Evolutionary conservation across 2,113 vertebrate genomes (phyloP), one percentile per base, ranked within the genome.

Genomic region (Trochalopteron elliotii): DNA sequence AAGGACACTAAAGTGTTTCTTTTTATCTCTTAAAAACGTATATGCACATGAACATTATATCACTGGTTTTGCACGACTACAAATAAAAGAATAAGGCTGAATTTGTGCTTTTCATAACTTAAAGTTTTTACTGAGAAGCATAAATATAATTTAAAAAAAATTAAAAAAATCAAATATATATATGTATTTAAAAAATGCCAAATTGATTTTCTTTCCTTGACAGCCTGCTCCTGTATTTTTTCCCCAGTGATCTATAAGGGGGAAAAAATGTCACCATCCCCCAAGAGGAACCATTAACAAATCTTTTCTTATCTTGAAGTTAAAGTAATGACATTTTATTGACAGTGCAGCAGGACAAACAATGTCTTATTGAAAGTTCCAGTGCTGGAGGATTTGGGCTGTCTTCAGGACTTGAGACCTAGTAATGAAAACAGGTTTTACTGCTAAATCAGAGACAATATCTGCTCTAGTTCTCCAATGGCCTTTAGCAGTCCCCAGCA

Each of bases 261-360:
- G n/a, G 3, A 30, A 77, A 79, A 93, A 76, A 81, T 33, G 63
- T 70, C 82, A 91, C 78, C 50, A 88, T 71, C 24, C 74, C 89
- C 74, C 87, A 87, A 68, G 75, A 94, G 82, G 5, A 83, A 18
- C 75, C 79, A 91, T 90, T 95, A 94, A 92, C 87, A 96, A 94
- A 96, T 75, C 81, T 55, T 65, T 91, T 85, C 80, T 85, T 96
- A 89, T 91, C 95, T 94, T 69, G 61, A 37, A 87, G 60, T 71
- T 82, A 27, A 90, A 93, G 78, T 93, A 95, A 93, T 88, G 89
- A 75, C 79, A 90, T 85, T 87, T 95, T 95, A 97, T 81, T 94
- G 95, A 74, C 94, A 95, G 82, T 15, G 1, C 35, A 85, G 82
- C 71, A 90, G 70, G 87, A 75, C 78, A 92, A 97, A 97, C 79